Percentiles rank a stretch among this genome's conserved stretches.
Conservation (phyloP, 37 sponge, comb jelly and placozoan genomes). For the Theonella swinhoei region DNA sequence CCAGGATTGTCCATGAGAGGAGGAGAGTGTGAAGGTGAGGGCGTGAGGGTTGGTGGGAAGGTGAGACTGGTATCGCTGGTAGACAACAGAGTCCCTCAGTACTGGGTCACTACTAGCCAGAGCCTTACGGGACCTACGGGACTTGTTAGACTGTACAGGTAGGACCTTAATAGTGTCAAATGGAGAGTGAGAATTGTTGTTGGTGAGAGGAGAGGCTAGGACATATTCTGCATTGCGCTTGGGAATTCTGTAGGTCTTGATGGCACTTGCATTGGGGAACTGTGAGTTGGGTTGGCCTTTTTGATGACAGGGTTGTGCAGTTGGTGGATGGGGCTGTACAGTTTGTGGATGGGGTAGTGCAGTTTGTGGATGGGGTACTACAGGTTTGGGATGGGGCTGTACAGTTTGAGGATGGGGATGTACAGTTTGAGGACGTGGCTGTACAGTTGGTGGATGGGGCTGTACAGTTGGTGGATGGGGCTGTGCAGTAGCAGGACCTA, state of each 20-base stretch:
- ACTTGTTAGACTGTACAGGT: not conserved
- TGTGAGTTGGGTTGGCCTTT: not conserved
- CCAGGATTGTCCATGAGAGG: slow-evolving; percentile 30
- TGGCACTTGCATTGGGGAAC: slow-evolving; percentile 23
- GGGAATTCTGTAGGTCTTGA: slow-evolving; percentile 45
- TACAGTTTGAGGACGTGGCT: not conserved
- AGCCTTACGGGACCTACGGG: not conserved
- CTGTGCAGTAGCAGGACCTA: no score
- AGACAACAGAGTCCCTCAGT: no score
- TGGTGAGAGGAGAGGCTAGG: not conserved
- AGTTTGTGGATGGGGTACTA: not conserved
- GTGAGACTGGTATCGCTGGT: not conserved
- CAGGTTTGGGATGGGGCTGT: not conserved
- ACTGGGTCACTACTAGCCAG: no score
- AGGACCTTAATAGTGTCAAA: no score
- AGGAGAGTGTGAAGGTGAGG: slow-evolving; percentile 16
- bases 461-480: not conserved
- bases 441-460: not conserved
- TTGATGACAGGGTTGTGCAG: no score
- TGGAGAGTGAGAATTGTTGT: not conserved
- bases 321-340: no score
- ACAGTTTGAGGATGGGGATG: not conserved
- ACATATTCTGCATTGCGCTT: slow-evolving; percentile 9
- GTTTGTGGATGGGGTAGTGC: not conserved
- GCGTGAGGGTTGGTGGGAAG: not conserved